These are phyloP conservation scores for Halesus radiatus DNA, from an alignment of 1,140 invertebrate genomes.

Conservation along the genomic window DNA sequence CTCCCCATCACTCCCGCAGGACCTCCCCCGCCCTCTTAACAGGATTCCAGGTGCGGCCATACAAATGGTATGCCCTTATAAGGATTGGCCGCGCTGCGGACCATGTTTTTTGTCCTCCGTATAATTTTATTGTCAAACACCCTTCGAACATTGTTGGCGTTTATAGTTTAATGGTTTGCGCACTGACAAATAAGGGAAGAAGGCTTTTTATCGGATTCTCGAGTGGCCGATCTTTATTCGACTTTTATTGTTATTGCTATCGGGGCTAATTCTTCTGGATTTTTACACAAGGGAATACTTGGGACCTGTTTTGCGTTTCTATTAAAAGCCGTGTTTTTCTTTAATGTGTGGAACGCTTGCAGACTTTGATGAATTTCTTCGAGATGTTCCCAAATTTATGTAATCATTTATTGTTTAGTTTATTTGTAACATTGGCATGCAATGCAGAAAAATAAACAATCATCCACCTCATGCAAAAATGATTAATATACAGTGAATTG, in stretches of 20 bases:
- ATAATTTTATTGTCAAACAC: constrained; percentile 39
- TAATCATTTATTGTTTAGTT: too few species aligned
- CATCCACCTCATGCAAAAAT: too few species aligned
- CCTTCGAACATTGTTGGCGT: constrained; percentile 34
- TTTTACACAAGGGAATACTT: too few species aligned
- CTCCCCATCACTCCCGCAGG: not conserved
- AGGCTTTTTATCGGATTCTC: not conserved
- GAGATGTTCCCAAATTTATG: too few species aligned
- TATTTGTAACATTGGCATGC: too few species aligned
- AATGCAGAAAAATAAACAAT: too few species aligned
- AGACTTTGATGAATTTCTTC: too few species aligned
- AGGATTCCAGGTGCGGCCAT: constrained; percentile 20
- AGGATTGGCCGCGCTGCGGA: not conserved
- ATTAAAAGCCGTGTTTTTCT: too few species aligned
- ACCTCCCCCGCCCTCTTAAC: not conserved
- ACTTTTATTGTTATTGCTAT: constrained; percentile 22
- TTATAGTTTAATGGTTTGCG: constrained; percentile 34
- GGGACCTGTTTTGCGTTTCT: too few species aligned
- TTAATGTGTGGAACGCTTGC: too few species aligned
- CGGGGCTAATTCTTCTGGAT: constrained; percentile 19
- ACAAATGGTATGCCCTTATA: constrained; percentile 34
- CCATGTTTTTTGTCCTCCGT: constrained; percentile 10
- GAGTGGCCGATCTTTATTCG: not conserved
- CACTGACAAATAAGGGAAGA: constrained; percentile 22
- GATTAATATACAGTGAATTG: too few species aligned